Base-by-base conservation (phyloP, 2,888 invertebrate genomes). In the Erebia epiphron region DNA sequence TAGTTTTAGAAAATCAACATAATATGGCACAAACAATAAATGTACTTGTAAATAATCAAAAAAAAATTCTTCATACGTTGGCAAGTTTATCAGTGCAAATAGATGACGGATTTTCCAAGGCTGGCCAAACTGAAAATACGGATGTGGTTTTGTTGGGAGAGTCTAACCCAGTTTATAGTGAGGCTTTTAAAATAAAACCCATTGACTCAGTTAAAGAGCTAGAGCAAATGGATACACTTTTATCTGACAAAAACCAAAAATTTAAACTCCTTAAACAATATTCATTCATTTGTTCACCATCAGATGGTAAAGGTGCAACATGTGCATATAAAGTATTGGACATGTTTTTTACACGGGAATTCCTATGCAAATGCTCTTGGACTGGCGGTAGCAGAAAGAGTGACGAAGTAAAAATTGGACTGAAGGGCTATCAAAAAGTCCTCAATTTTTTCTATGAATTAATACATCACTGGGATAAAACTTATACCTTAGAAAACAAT, bases 1-100 rank as follows among this genome's bases (percentile, higher is more conserved):
- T 10, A 46, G 16, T 56, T 9, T 56, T 56, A 16, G 56, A 56
- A 9, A 56, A n/a, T 56, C 56, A 56, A 56, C 10, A 18, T 16
- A 56, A 56, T 56, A 56, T 56, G 56, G 21, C 14, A 56, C 18
- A 56, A 56, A 56, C 14, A 56, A 56, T 56, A 56, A 56, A 56
- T 16, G 16, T 56, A n/a, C 56, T 56, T 10, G 21, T 16, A 21
- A 21, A 16, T 21, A 21, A 21, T 21, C 21, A 21, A 21, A 21
- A 21, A 21, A 21, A 21, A 21, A 21, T 21, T 21, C 21, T 21
- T 21, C 21, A 21, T 21, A 21, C 21, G 21, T 21, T 21, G 21
- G 21, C 21, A 21, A 21, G 21, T n/a, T 41, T 58, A 58, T 58
- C 58, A 8, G 58, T 58, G n/a, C 58, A 58, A 41, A 14, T 41